Evolutionary conservation across 2,797 vertebrate species (phyloP), one percentile per base, ranked within the genome.

Genomic region (Pitangus sulphuratus): DNA sequence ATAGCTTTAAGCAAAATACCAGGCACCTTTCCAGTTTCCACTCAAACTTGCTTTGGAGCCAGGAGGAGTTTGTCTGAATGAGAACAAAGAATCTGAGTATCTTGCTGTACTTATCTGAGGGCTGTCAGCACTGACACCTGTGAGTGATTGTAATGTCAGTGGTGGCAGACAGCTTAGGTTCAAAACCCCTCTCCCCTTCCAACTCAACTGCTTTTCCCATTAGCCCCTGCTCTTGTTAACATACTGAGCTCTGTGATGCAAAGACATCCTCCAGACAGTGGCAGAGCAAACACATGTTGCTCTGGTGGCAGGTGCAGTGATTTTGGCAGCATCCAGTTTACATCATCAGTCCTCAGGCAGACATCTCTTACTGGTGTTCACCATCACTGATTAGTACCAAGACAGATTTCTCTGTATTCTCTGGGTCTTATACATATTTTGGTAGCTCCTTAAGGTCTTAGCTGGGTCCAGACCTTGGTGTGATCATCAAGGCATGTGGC

Each of bases 21-120:
- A 72, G 60, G 66, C 51, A 87, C n/a, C 54, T 96, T 94, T 85
- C 93, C 87, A 74, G 18, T 93, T 95, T 90, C 87, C 79, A 90
- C 21, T 88, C 66, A 35, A 88, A 40, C 42, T 74, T 90, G 33
- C 58, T 92, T 58, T 82, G 85, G 62, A 88, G 44, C 26, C 70
- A 91, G 77, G 47, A 70, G 39, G 58, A 76, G 13, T 83, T 85
- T 60, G 62, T 82, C 44, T 89, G 69, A 91, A 81, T 40, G 44
- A 84, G 69, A 91, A 72, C 61, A 95, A 94, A 91, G 82, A 61
- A 62, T 47, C 40, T 31, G 58, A 82, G 24, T 54, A 60, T 81
- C 79, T 91, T 33, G 14, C 15, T 71, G 9, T 79, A 9, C 21
- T 71, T 87, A 76, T 86, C 87, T 0, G 0, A 19, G 26, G 22